A percentile compares a stretch with the other conserved stretches of the same genome.
These are phyloP conservation scores for Rhabdomys pumilio DNA, from an alignment of 2,797 vertebrate genomes.

Conservation along the genomic window DNA sequence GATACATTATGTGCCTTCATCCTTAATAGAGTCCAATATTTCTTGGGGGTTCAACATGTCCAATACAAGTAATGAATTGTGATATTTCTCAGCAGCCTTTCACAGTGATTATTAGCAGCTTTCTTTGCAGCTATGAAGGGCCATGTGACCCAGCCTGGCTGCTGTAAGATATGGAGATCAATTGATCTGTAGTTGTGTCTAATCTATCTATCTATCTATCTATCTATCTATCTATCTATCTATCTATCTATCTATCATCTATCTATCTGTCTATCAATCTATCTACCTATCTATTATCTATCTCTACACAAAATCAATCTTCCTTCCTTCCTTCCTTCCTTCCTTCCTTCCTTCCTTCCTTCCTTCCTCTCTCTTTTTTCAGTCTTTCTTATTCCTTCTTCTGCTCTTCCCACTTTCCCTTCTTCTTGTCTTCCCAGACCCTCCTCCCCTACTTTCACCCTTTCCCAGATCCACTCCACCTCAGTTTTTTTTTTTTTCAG, in stretches of 20 bases:
- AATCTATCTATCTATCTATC: no score
- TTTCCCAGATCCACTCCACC: neutral
- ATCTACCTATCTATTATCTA: no score
- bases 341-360: no score
- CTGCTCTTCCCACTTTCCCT: neutral
- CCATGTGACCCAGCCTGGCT: neutral
- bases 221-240: no score
- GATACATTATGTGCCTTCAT: neutral
- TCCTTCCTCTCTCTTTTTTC: no score
- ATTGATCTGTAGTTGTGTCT: no score
- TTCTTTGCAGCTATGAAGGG: neutral
- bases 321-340: no score
- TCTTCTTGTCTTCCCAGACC: neutral
- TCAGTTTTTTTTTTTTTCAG: neutral
- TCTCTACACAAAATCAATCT: no score
- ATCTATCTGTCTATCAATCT: no score
- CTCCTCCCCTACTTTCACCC: neutral
- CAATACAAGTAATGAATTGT: neutral
- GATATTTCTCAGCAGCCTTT: slow-evolving; percentile 36
- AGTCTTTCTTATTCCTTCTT: no score
- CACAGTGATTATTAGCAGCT: neutral
- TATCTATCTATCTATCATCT: no score
- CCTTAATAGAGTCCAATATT: neutral
- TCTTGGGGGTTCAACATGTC: neutral
- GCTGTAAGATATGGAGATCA: neutral